Conservation (phyloP, 2,113 vertebrate genomes). For the Vidua chalybeata region DNA sequence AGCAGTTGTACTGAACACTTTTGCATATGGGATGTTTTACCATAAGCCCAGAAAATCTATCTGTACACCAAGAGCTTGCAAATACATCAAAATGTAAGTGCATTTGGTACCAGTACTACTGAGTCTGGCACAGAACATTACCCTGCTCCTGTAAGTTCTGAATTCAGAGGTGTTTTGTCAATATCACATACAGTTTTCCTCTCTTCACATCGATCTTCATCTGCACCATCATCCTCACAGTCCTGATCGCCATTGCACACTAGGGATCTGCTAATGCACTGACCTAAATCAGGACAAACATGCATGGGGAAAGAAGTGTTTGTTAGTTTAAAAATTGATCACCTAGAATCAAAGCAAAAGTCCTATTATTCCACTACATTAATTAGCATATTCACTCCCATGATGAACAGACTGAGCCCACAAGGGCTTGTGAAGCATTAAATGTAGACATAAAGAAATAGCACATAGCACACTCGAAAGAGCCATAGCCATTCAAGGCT, state of each 20-base stretch:
- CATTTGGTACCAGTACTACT: neutral
- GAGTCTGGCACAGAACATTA: slow-evolving; percentile 42
- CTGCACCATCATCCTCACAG: slow-evolving; percentile 84
- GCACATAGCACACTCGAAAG: neutral
- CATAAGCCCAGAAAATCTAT: neutral
- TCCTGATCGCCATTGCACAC: slow-evolving; percentile 90
- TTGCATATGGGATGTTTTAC: neutral
- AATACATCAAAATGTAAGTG: neutral
- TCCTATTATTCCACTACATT: neutral
- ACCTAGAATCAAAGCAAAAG: neutral
- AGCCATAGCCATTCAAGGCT: neutral
- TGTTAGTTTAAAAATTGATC: neutral
- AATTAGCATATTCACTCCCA: neutral
- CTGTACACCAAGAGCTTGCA: neutral
- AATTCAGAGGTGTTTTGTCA: slow-evolving; percentile 79
- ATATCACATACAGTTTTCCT: slow-evolving; percentile 69
- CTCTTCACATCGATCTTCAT: slow-evolving; percentile 80
- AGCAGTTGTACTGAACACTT: neutral
- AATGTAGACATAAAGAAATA: neutral
- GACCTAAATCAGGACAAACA: slow-evolving; percentile 71
- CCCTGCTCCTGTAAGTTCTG: slow-evolving; percentile 82
- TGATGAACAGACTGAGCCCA: neutral
- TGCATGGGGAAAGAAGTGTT: neutral
- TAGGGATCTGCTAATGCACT: slow-evolving; percentile 82
- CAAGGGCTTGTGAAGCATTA: neutral